These are phyloP conservation scores for Phyllotreta striolata DNA, from an alignment of 2,888 invertebrate genomes.

Conservation along the genomic window DNA sequence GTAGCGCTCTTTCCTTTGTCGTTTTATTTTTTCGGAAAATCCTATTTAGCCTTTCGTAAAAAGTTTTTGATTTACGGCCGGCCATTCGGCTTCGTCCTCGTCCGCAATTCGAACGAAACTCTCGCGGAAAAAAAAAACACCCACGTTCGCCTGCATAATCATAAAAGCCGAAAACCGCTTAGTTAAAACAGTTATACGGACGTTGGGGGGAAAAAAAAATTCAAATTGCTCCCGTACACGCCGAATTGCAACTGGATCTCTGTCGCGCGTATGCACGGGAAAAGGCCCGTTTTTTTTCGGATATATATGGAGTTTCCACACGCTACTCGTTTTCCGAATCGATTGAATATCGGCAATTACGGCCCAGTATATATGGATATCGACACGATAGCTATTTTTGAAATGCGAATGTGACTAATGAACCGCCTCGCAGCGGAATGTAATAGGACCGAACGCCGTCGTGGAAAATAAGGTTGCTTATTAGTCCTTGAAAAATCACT, in stretches of 20 bases:
- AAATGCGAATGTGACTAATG: slow-evolving; percentile 15
- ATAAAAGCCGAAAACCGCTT: too few species aligned
- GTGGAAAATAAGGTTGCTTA: background rate
- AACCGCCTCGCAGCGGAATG: background rate
- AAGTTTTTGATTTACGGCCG: too few species aligned
- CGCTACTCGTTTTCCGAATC: slow-evolving; percentile 16
- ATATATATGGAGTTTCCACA: slow-evolving; percentile 20
- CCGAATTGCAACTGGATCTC: background rate
- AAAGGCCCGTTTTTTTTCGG: background rate
- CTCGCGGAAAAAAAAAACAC: too few species aligned
- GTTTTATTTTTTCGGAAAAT: too few species aligned
- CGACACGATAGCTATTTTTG: slow-evolving; percentile 23
- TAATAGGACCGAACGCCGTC: slow-evolving; percentile 2
- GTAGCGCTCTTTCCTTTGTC: too few species aligned
- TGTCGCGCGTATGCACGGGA: background rate
- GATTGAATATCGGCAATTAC: slow-evolving; percentile 20
- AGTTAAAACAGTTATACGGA: too few species aligned
- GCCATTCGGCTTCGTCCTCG: too few species aligned
- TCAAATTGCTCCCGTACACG: background rate
- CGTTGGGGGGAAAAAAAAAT: background rate
- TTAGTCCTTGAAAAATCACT: background rate
- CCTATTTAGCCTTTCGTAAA: too few species aligned
- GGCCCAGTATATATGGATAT: slow-evolving; percentile 13
- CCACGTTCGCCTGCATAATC: too few species aligned
- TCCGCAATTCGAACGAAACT: too few species aligned